Evolutionary conservation across 2,113 vertebrate genomes (phyloP).

Genomic region (Choloepus hoffmanni): DNA sequence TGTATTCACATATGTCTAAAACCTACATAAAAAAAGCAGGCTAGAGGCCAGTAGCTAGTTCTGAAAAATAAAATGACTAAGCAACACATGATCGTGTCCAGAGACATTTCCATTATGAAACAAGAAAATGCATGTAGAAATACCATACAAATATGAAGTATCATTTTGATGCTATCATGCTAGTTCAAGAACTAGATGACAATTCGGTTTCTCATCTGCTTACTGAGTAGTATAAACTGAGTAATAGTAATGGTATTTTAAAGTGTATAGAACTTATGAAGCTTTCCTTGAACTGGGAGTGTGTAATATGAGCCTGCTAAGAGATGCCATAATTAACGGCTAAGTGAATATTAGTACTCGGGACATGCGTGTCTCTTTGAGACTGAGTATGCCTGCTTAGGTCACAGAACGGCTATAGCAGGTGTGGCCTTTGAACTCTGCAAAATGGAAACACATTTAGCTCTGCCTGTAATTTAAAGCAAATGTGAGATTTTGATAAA

Average conservation of each 20-base stretch:
- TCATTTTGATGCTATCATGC: not conserved
- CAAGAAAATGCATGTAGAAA: not conserved
- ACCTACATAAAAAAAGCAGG: not conserved
- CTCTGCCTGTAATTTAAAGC: not conserved
- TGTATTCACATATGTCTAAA: not conserved
- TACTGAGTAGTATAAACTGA: not conserved
- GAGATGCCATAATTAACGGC: not conserved
- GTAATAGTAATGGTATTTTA: not conserved
- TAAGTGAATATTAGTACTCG: not conserved
- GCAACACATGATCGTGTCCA: not conserved
- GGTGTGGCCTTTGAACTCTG: not conserved
- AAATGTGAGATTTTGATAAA: slow-evolving; percentile 11
- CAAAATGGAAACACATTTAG: slow-evolving; percentile 22
- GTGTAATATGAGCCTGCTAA: not conserved
- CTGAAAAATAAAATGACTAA: slow-evolving; percentile 1
- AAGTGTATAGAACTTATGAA: not conserved
- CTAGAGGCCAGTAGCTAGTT: not conserved
- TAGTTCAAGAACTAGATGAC: not conserved
- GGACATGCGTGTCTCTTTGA: not conserved
- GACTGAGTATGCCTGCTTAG: not conserved
- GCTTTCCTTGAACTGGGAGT: not conserved
- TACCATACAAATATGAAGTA: not conserved
- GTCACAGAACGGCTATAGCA: not conserved
- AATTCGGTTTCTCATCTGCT: not conserved
- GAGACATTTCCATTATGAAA: not conserved